These are phyloP conservation scores for Siderastrea siderea DNA, from an alignment of 92 coral and sea anemone genomes.

Conservation along the genomic window DNA sequence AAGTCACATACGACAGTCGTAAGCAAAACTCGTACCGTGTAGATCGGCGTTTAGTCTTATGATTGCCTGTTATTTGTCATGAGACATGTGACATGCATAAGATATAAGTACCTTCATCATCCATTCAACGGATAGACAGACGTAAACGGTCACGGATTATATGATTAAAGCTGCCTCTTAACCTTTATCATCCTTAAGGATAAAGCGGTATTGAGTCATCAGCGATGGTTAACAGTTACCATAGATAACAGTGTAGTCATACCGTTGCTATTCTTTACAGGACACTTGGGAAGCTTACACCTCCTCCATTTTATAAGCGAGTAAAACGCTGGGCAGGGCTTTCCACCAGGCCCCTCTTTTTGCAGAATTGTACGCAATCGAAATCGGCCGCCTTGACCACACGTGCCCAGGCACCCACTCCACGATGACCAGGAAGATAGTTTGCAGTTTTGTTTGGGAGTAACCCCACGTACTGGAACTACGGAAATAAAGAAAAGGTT, in stretches of 20 bases:
- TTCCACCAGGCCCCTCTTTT: conserved; percentile 63
- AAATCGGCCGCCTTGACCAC: conserved; percentile 77
- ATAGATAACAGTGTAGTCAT: background rate
- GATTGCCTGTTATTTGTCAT: too few relatives aligned
- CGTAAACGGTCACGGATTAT: background rate
- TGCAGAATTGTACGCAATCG: conserved; percentile 82
- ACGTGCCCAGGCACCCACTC: conserved; percentile 80
- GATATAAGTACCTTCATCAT: too few relatives aligned
- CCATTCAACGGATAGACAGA: too few relatives aligned
- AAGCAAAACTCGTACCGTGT: too few relatives aligned
- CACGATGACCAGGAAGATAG: conserved; percentile 89
- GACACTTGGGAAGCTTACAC: conserved; percentile 76
- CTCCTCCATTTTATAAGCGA: conserved; percentile 55
- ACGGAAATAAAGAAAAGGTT: background rate
- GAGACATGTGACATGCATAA: too few relatives aligned
- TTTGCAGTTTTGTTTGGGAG: conserved; percentile 62
- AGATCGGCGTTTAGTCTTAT: too few relatives aligned
- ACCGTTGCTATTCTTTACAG: conserved; percentile 38
- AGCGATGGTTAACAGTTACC: too few relatives aligned
- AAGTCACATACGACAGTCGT: too few relatives aligned
- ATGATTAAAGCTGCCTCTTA: background rate
- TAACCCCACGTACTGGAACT: background rate
- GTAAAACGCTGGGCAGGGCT: conserved; percentile 59
- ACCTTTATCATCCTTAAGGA: background rate
- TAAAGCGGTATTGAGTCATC: too few relatives aligned